Percentiles rank a stretch among this genome's conserved stretches.
Evolutionary conservation across 2,888 invertebrate species (phyloP).

Genomic region (Polydesmus complanatus): DNA sequence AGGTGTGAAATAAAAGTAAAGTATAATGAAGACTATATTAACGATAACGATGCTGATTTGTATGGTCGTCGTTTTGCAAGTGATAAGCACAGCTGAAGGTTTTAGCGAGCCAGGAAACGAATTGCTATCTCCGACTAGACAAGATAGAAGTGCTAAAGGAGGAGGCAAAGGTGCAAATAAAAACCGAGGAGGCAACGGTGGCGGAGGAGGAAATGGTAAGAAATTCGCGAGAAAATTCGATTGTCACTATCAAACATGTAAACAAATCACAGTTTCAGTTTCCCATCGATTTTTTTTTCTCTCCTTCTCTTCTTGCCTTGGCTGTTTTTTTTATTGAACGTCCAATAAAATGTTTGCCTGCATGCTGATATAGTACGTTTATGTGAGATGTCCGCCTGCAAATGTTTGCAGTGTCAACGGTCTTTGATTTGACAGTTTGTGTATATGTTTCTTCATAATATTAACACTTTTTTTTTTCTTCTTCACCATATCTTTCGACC

Average conservation of each 20-base stretch:
- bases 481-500: too few species aligned
- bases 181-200: not conserved
- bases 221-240: not conserved
- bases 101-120: not conserved
- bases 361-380: too few species aligned
- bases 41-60: not conserved
- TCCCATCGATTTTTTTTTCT: too few species aligned
- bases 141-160: not conserved
- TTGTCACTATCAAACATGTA: too few species aligned
- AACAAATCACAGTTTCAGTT: too few species aligned
- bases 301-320: too few species aligned
- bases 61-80: not conserved
- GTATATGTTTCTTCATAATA: not conserved
- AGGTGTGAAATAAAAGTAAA: too few species aligned
- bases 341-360: too few species aligned
- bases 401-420: too few species aligned
- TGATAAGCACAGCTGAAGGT: not conserved
- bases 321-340: too few species aligned
- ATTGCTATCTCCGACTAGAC: not conserved
- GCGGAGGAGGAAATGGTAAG: not conserved
- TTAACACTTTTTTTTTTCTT: too few species aligned
- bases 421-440: not conserved
- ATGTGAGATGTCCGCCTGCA: too few species aligned
- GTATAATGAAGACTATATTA: not conserved
- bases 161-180: not conserved